phyloP scores from a whole-genome alignment of 2,888 invertebrate genomes.

The Xestia sexstrigata region DNA sequence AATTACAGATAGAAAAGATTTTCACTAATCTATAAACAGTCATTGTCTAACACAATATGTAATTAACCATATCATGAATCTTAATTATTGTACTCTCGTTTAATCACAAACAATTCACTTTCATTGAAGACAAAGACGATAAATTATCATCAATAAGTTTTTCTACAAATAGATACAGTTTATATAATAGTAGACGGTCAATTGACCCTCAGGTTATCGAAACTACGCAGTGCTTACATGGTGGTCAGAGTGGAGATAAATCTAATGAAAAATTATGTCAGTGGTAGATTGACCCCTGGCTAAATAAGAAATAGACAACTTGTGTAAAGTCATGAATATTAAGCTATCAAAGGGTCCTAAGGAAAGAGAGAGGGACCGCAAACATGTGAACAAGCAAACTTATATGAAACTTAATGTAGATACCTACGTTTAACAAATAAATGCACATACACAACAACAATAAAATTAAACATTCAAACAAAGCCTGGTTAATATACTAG shows the following conservation, averaged over 20 bases:
- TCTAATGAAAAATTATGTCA: slow-evolving; percentile 9
- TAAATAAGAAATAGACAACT: slow-evolving; percentile 5
- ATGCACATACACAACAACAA: too few relatives aligned
- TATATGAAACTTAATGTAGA: too few relatives aligned
- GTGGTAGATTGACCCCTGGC: slow-evolving; percentile 10
- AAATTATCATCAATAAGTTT: slow-evolving; percentile 18
- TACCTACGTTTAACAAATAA: too few relatives aligned
- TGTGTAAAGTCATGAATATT: not conserved
- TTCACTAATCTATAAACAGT: slow-evolving; percentile 5
- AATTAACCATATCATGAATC: slow-evolving; percentile 19
- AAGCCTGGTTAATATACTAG: too few relatives aligned
- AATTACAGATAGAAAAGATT: not conserved
- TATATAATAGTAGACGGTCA: slow-evolving; percentile 20
- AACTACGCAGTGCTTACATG: slow-evolving; percentile 17
- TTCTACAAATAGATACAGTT: slow-evolving; percentile 18
- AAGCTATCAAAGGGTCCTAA: not conserved
- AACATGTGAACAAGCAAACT: too few relatives aligned
- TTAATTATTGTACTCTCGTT: slow-evolving; percentile 28
- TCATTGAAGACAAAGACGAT: slow-evolving; percentile 57
- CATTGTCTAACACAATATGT: not conserved
- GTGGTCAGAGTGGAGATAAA: slow-evolving; percentile 31
- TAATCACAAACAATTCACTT: slow-evolving; percentile 41
- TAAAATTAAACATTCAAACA: too few relatives aligned
- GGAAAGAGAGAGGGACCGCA: not conserved
- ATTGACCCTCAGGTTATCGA: slow-evolving; percentile 40